Percentiles rank a stretch among this genome's conserved stretches.
Evolutionary conservation across 2,888 invertebrate species (phyloP).

Genomic region (Linnaemya tessellans): DNA sequence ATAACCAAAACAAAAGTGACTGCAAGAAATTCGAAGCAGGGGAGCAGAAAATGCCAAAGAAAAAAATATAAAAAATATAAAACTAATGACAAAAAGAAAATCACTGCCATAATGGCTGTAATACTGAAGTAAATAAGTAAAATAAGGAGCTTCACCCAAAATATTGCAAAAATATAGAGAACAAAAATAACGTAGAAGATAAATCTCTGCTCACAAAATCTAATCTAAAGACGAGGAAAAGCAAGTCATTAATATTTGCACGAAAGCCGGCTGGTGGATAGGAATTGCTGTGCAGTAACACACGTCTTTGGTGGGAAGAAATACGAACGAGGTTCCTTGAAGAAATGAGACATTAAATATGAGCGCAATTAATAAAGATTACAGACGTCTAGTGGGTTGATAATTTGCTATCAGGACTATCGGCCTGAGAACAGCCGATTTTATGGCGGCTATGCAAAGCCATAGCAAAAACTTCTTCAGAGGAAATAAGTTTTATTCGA

Average conservation of each 20-base stretch:
- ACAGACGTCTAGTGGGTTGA: background rate
- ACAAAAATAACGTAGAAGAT: conserved; percentile 32
- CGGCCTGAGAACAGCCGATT: background rate
- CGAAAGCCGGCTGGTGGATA: conserved; percentile 22
- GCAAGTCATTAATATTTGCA: conserved; percentile 61
- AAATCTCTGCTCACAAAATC: conserved; percentile 49
- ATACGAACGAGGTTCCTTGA: background rate
- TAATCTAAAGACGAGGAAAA: conserved; percentile 46
- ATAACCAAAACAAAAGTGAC: conserved; percentile 38
- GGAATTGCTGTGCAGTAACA: background rate
- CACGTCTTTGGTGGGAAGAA: background rate
- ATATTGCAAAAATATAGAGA: conserved; percentile 4
- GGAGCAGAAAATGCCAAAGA: background rate
- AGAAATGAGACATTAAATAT: background rate
- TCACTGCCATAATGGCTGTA: conserved; percentile 73
- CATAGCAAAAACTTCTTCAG: too few relatives aligned
- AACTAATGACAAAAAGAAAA: conserved; percentile 65
- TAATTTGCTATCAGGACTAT: background rate
- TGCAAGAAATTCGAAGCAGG: background rate
- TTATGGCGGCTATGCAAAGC: too few relatives aligned
- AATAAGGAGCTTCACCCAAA: conserved; percentile 34
- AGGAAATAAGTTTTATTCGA: too few relatives aligned
- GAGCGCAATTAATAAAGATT: background rate
- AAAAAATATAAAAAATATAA: background rate
- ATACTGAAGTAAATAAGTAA: conserved; percentile 66